These are phyloP conservation scores for Pecten maximus DNA, from an alignment of 2,888 invertebrate genomes.

Conservation along the genomic window DNA sequence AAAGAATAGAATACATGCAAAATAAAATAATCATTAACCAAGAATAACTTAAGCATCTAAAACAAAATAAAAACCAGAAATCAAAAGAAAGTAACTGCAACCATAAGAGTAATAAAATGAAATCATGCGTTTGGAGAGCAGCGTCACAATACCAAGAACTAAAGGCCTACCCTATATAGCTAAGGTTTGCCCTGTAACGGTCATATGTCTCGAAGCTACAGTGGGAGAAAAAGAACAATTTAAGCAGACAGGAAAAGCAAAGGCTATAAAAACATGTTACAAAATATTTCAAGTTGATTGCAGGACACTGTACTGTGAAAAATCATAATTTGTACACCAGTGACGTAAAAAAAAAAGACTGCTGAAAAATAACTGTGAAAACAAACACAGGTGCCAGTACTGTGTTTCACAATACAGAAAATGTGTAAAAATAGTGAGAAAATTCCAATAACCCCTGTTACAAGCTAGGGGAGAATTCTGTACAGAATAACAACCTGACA, in stretches of 20 bases:
- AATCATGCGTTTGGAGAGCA: neutral
- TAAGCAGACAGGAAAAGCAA: neutral
- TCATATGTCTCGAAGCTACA: neutral
- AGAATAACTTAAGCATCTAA: neutral
- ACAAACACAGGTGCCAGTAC: no score
- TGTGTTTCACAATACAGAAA: neutral
- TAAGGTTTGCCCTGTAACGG: neutral
- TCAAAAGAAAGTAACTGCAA: constrained; percentile 7
- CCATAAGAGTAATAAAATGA: neutral
- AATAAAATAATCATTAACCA: neutral
- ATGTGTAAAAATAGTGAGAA: neutral
- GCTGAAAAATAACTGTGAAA: no score
- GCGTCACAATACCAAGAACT: neutral
- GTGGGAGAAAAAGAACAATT: neutral
- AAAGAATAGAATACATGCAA: neutral
- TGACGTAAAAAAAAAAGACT: neutral
- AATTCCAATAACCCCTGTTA: no score
- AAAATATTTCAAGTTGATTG: neutral
- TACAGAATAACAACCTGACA: no score
- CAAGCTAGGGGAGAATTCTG: no score
- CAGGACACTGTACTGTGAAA: neutral
- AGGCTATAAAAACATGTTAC: neutral
- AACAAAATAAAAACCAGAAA: neutral
- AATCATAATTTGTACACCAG: neutral
- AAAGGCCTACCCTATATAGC: constrained; percentile 25